These are phyloP conservation scores for Gorsachius magnificus DNA, from an alignment of 2,797 vertebrate species.

Conservation along the genomic window DNA sequence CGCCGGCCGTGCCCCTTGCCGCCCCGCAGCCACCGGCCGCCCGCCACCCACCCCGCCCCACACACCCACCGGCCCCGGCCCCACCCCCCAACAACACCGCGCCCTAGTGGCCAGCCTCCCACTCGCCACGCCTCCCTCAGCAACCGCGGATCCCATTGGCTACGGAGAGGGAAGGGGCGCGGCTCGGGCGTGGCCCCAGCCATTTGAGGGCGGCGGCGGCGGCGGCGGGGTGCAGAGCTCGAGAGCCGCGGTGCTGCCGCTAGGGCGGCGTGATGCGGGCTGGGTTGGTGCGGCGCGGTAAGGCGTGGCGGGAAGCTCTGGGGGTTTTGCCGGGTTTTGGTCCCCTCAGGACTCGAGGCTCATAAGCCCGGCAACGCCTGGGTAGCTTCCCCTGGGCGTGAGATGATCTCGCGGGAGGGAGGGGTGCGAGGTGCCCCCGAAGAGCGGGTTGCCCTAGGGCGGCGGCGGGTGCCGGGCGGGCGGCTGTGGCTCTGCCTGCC, in stretches of 20 bases:
- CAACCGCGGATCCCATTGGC: not conserved
- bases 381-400: fast-evolving
- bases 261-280: too few relatives aligned
- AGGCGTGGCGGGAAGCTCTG: fast-evolving
- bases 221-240: fast-evolving
- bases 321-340: fast-evolving
- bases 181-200: not conserved
- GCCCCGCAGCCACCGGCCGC: not conserved
- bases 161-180: not conserved
- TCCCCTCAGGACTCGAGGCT: fast-evolving
- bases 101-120: not conserved
- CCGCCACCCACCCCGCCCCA: not conserved
- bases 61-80: not conserved
- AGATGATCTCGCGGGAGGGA: not conserved
- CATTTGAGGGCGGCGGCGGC: fast-evolving
- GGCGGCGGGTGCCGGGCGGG: not conserved
- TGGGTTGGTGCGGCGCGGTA: too few relatives aligned
- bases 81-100: not conserved
- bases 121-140: not conserved
- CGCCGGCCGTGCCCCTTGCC: not conserved
- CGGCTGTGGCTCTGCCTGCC: not conserved
- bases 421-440: not conserved
- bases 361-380: fast-evolving
- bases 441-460: too few relatives aligned
- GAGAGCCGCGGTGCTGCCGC: fast-evolving